Percentiles rank a stretch among this genome's conserved stretches.
These are phyloP conservation scores for Pelusios castaneus DNA, from an alignment of 2,113 vertebrate genomes.

Conservation along the genomic window DNA sequence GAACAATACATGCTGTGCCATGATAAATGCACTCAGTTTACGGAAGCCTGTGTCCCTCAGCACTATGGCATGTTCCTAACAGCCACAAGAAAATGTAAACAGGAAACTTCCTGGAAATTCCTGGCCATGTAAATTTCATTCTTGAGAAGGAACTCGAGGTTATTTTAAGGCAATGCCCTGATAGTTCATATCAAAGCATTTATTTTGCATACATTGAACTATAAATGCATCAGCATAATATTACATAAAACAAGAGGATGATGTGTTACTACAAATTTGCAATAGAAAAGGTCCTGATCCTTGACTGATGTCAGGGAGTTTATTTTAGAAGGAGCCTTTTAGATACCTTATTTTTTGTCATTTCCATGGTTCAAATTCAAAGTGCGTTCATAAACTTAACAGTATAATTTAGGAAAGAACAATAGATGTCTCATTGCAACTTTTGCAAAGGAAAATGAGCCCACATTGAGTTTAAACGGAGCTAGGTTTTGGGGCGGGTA, in stretches of 20 bases:
- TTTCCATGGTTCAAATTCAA: neutral
- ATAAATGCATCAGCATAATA: neutral
- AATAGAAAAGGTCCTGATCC: neutral
- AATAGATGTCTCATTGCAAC: neutral
- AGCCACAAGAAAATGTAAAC: conserved; percentile 2
- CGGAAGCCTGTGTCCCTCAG: neutral
- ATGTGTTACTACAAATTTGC: neutral
- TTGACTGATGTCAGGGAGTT: neutral
- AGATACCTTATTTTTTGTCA: neutral
- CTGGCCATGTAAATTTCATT: neutral
- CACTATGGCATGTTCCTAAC: neutral
- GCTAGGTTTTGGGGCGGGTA: neutral
- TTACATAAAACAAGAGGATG: neutral
- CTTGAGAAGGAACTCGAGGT: neutral
- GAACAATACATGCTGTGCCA: neutral
- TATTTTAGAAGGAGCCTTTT: neutral
- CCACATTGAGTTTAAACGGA: too few relatives aligned
- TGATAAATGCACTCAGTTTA: neutral
- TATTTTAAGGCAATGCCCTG: neutral
- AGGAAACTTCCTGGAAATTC: conserved; percentile 30
- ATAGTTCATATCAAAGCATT: neutral
- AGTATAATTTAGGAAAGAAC: neutral
- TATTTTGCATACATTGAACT: neutral
- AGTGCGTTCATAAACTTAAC: neutral
- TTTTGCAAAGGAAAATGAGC: rapidly evolving